These are phyloP conservation scores for Enteromius afrohamiltoni DNA, from an alignment of 2,797 vertebrate genomes.

Conservation along the genomic window DNA sequence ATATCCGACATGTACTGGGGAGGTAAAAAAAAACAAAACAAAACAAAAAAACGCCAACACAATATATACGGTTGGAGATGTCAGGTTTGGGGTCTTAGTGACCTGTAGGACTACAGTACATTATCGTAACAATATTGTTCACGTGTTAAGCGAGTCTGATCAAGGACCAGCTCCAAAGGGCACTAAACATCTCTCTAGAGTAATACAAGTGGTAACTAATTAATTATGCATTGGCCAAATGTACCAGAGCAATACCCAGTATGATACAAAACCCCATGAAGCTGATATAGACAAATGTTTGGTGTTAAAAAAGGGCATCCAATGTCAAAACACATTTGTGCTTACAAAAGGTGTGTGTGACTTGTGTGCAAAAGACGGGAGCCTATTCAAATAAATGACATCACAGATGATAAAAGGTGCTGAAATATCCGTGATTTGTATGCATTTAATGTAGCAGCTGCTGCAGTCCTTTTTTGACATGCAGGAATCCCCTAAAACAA, in stretches of 20 bases:
- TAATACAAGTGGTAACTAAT: conserved; percentile 21
- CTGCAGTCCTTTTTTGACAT: background rate
- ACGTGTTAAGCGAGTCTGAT: conserved; percentile 23
- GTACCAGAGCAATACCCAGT: conserved; percentile 35
- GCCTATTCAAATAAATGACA: background rate
- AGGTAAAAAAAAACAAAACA: background rate
- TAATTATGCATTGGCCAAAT: conserved; percentile 33
- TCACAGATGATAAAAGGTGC: background rate
- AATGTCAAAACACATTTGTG: conserved; percentile 5
- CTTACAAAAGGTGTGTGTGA: conserved; percentile 1
- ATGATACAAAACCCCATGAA: conserved; percentile 40
- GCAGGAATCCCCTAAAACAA: conserved; percentile 16
- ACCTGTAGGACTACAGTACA: conserved; percentile 25
- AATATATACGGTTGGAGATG: conserved; percentile 30
- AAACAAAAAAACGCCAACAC: background rate
- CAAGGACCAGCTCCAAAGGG: background rate
- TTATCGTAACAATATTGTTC: conserved; percentile 25
- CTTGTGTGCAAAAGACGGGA: background rate
- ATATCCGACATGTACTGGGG: conserved; percentile 28
- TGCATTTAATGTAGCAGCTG: conserved; percentile 3
- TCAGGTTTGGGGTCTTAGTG: conserved; percentile 9
- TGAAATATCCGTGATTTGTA: background rate
- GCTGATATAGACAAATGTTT: conserved; percentile 47
- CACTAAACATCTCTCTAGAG: conserved; percentile 24
- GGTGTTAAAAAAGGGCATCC: conserved; percentile 8